phyloP scores from a whole-genome alignment of 2,797 vertebrate genomes.

The Oreonectes daqikongensis region DNA sequence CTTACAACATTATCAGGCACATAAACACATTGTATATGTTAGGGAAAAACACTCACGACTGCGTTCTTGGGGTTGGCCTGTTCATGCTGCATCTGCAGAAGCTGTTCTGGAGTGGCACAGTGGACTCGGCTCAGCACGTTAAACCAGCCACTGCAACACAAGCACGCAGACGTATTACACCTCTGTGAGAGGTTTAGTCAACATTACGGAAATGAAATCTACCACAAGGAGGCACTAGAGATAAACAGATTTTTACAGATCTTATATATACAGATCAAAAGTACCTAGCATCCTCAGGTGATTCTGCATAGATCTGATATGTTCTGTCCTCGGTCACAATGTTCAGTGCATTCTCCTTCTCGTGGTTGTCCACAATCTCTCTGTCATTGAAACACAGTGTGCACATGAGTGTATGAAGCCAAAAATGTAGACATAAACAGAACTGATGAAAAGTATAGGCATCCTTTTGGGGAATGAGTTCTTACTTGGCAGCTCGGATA shows the following conservation, averaged over 20 bases:
- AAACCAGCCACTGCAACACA: slow-evolving; percentile 82
- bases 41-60: slow-evolving; percentile 76
- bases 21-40: neutral
- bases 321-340: slow-evolving; percentile 88
- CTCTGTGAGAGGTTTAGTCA: neutral
- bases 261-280: neutral
- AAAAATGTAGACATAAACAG: neutral
- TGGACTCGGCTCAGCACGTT: slow-evolving; percentile 84
- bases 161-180: slow-evolving; percentile 58
- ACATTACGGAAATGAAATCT: neutral
- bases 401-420: neutral
- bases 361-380: slow-evolving; percentile 92
- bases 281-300: slow-evolving; percentile 92
- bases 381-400: slow-evolving; percentile 61
- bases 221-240: slow-evolving; percentile 70
- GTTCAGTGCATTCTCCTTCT: slow-evolving; percentile 93
- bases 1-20: neutral
- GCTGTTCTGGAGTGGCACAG: slow-evolving; percentile 79
- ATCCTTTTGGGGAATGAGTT: neutral
- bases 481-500: slow-evolving; percentile 84
- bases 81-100: slow-evolving; percentile 84
- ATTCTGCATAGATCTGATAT: slow-evolving; percentile 92
- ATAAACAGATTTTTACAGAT: slow-evolving; percentile 22
- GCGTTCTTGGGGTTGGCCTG: slow-evolving; percentile 88
- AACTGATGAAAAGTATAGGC: neutral